phyloP scores from a whole-genome alignment of 2,888 invertebrate species.

The Lathronympha strigana region DNA sequence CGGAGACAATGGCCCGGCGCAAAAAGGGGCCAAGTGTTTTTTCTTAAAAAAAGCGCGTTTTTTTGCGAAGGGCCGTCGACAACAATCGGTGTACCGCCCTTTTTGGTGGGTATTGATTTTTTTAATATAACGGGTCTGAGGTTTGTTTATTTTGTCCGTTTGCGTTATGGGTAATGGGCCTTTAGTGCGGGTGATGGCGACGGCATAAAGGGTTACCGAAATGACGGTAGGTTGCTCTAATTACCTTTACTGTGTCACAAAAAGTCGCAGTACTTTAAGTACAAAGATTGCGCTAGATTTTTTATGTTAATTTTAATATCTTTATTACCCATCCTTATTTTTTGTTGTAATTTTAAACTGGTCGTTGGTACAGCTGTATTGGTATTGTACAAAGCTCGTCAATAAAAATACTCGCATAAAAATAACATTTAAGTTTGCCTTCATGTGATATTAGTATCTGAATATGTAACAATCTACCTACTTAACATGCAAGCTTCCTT shows the following conservation, averaged over 20 bases:
- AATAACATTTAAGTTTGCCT: no score
- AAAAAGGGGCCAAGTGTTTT: constrained; percentile 73
- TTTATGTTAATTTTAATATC: background rate
- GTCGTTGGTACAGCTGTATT: background rate
- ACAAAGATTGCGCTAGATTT: constrained; percentile 6
- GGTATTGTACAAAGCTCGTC: background rate
- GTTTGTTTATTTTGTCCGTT: constrained; percentile 77
- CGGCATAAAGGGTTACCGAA: constrained; percentile 34
- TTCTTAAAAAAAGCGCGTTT: constrained; percentile 66
- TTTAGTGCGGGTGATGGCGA: constrained; percentile 48
- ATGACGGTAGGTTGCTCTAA: constrained; percentile 32
- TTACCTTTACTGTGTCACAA: constrained; percentile 26
- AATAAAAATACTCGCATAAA: background rate
- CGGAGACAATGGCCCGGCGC: constrained; percentile 78
- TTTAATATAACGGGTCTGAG: constrained; percentile 75
- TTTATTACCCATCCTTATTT: background rate
- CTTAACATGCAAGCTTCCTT: constrained; percentile 8
- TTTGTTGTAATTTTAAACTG: background rate
- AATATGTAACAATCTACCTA: constrained; percentile 6
- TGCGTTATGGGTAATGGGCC: constrained; percentile 68
- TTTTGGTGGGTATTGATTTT: constrained; percentile 57
- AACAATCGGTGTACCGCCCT: constrained; percentile 76
- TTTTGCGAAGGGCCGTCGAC: constrained; percentile 74
- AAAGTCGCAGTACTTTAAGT: constrained; percentile 9
- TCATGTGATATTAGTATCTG: no score